A percentile compares a stretch with the other conserved stretches of the same genome.
Evolutionary conservation across 2,888 invertebrate species (phyloP).

Genomic region (Eilema griseolum): DNA sequence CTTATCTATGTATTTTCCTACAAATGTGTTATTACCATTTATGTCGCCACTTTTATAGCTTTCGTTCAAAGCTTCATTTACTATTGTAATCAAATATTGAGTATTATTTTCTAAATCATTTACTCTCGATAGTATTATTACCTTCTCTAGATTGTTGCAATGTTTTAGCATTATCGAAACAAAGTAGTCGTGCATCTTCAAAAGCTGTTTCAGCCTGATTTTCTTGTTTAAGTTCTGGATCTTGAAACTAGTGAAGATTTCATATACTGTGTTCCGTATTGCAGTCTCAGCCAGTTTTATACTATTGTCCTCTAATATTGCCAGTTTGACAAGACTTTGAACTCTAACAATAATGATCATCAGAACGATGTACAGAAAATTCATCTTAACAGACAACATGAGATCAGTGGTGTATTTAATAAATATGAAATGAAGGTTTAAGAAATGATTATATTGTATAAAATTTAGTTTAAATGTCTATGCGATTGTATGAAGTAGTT

Average conservation of each 20-base stretch:
- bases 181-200: slow-evolving; percentile 65
- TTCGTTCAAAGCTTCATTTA: slow-evolving; percentile 67
- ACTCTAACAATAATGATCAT: slow-evolving; percentile 30
- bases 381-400: slow-evolving; percentile 43
- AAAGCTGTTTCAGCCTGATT: slow-evolving; percentile 58
- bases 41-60: slow-evolving; percentile 47
- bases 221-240: slow-evolving; percentile 51
- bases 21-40: slow-evolving; percentile 45
- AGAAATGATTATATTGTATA: background rate
- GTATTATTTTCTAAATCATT: slow-evolving; percentile 56
- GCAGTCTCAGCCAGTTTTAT: slow-evolving; percentile 54
- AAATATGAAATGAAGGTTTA: background rate
- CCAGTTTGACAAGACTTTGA: slow-evolving; percentile 52
- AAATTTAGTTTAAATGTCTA: background rate
- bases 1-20: slow-evolving; percentile 49
- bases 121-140: slow-evolving; percentile 58
- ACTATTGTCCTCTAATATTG: slow-evolving; percentile 49
- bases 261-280: slow-evolving; percentile 59
- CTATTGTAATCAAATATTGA: slow-evolving; percentile 56
- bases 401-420: background rate
- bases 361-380: slow-evolving; percentile 39
- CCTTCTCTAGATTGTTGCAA: slow-evolving; percentile 59
- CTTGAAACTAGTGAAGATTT: slow-evolving; percentile 61
- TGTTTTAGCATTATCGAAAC: slow-evolving; percentile 61
- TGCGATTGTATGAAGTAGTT: slow-evolving; percentile 8